Evolutionary conservation across 2,797 vertebrate genomes (phyloP), one percentile per base, ranked within the genome.

Genomic region (Orestias chungarensis): DNA sequence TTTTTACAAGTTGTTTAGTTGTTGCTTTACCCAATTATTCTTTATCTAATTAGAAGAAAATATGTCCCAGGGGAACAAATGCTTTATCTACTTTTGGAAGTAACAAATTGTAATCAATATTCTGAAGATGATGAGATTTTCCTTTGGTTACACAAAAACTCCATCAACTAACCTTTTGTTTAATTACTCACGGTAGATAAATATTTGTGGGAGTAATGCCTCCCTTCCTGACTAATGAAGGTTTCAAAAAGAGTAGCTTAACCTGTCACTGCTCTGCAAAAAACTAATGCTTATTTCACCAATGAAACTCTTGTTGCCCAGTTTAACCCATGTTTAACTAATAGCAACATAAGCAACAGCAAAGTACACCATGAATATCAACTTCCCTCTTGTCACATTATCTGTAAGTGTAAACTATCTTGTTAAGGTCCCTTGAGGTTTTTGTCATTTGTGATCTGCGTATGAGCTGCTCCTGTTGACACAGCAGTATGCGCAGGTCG

Each of bases 401-500:
- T 70, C 74, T 73, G 72, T 74, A 67, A 49, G 66, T 70, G 80
- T 74, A 85, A 86, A 88, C 69, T 71, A 73, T 84, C 81, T 86
- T 86, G 84, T 88, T 87, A 86, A 62, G 71, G 65, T 79, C 78
- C 61, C 69, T 27, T 0, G 49, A 77, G 79, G 80, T 70, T 59
- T 82, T 77, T 66, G 76, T 89, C 80, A 73, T 78, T 68, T 85
- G 80, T 78, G 69, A 81, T 72, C 73, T 33, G 74, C 35, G 71
- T 64, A 64, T 74, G 81, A 66, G 82, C 40, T 2, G 52, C 70
- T 61, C 33, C 43, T 91, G 89, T 89, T 92, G 91, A 91, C 87
- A 87, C 86, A 89, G 91, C 90, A 86, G 66, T 88, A 83, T 83
- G 84, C 65, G 82, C 79, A 72, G 89, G 90, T 90, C 82, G 65